Percentiles rank a stretch among this genome's conserved stretches.
These are phyloP conservation scores for Lithosia quadra DNA, from an alignment of 2,888 invertebrate genomes.

Conservation along the genomic window DNA sequence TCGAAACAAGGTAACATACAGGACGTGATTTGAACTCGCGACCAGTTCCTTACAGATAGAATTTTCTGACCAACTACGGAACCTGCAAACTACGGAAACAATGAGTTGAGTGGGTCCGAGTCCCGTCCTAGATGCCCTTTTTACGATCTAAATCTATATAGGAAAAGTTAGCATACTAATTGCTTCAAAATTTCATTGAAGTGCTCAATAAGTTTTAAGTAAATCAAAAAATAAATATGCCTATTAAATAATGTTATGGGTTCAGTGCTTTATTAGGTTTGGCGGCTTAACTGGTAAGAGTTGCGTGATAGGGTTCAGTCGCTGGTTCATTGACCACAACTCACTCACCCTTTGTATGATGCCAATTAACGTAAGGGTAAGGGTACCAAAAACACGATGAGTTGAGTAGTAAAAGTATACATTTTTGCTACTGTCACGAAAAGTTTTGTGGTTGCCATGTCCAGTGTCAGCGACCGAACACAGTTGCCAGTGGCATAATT, in stretches of 20 bases:
- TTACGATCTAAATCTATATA: no score
- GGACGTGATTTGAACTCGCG: no score
- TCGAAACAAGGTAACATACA: no score
- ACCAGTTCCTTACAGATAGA: no score
- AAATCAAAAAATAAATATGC: not conserved
- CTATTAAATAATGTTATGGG: no score
- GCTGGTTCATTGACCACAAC: constrained; percentile 38
- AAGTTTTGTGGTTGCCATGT: not conserved
- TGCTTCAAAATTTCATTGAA: no score
- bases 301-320: constrained; percentile 29
- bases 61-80: no score
- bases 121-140: no score
- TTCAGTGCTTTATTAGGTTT: not conserved
- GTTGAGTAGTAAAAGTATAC: not conserved
- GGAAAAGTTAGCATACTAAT: no score
- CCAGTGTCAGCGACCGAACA: not conserved
- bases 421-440: not conserved
- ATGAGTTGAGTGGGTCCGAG: no score
- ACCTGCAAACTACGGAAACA: no score
- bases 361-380: constrained; percentile 26
- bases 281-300: not conserved
- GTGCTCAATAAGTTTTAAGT: not conserved
- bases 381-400: not conserved
- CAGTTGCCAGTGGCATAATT: no score
- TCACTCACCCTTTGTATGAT: constrained; percentile 22